Evolutionary conservation across 2,888 invertebrate species (phyloP), one percentile per base, ranked within the genome.

Genomic region (Anticlea derivata): DNA sequence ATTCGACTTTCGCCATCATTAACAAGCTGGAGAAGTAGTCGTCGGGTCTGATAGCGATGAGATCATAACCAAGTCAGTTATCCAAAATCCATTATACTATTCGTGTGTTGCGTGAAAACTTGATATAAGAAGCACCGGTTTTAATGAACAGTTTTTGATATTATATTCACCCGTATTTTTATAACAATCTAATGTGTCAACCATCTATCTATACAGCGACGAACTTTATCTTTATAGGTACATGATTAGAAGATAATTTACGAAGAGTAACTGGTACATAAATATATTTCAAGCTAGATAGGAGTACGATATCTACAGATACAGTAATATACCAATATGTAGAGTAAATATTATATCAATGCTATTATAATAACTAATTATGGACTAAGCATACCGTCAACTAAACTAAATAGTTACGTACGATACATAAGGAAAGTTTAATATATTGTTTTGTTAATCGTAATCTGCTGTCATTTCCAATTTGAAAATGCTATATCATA

Each of bases 171-270:
- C 73, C 75, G 75, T 83, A 79, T 75, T 69, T 77, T 53, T 60
- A 77, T 77, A 86, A 86, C 83, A 78, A 80, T 83, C 78, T 83
- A 84, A 75, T 70, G 70, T 65, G 59, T 68, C 77, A 80, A 79
- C 70, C 75, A 66, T 66, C 74, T 80, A 76, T 79, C 74, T 80
- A 76, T 80, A 77, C 68, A 72, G 67, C 29, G 48, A 48, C 24
- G 24, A 53, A 47, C 23, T 47, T 13, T 17, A 43, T 17, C 2
- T 30, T 22, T 44, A n/a, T n/a, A 12, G 26, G 12, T 45, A 39
- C 23, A 17, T 11, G 23, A 46, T 41, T 41, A 51, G n/a, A 35
- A 11, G 34, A 39, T 23, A 27, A 31, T 17, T n/a, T 12, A 46
- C 31, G 34, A 34, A 24, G 26, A 40, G 10, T 37, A 50, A 40